Conservation (phyloP, 2,888 invertebrate genomes). For the Euplexia lucipara region DNA sequence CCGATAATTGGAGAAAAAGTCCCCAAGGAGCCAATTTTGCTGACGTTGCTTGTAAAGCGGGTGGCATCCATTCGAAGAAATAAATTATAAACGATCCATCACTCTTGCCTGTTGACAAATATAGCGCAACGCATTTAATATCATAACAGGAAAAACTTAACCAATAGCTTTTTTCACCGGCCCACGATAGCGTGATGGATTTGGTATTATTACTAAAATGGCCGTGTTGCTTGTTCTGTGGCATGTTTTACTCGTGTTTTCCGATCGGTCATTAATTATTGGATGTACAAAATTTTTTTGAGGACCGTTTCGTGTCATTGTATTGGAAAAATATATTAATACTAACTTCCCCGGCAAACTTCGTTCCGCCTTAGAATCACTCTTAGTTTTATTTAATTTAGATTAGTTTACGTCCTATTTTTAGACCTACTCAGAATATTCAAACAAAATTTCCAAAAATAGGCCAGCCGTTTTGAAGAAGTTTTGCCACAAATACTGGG, state of each 20-base stretch:
- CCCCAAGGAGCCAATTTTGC: constrained; percentile 88
- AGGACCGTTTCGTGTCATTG: background rate
- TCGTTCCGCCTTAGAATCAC: too few relatives aligned
- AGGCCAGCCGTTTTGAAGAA: too few relatives aligned
- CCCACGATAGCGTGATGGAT: constrained; percentile 57
- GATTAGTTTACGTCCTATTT: too few relatives aligned
- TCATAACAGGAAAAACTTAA: constrained; percentile 67
- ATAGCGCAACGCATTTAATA: constrained; percentile 68
- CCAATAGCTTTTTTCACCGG: constrained; percentile 58
- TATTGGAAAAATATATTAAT: too few relatives aligned
- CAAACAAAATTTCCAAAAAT: too few relatives aligned
- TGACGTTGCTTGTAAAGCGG: constrained; percentile 76
- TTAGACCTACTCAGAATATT: too few relatives aligned
- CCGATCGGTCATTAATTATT: constrained; percentile 27
- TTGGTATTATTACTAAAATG: constrained; percentile 60
- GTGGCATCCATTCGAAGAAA: constrained; percentile 73
- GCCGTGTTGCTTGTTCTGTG: constrained; percentile 38
- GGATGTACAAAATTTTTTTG: constrained; percentile 24
- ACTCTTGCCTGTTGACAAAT: constrained; percentile 75
- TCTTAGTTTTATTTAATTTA: too few relatives aligned
- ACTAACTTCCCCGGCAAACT: too few relatives aligned
- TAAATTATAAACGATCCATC: constrained; percentile 84
- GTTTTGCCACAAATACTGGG: too few relatives aligned
- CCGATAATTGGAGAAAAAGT: constrained; percentile 87
- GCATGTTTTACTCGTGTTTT: constrained; percentile 31